A percentile compares a stretch with the other conserved stretches of the same genome.
Conservation (phyloP, 2,888 invertebrate genomes). For the Bellardia bayeri region DNA sequence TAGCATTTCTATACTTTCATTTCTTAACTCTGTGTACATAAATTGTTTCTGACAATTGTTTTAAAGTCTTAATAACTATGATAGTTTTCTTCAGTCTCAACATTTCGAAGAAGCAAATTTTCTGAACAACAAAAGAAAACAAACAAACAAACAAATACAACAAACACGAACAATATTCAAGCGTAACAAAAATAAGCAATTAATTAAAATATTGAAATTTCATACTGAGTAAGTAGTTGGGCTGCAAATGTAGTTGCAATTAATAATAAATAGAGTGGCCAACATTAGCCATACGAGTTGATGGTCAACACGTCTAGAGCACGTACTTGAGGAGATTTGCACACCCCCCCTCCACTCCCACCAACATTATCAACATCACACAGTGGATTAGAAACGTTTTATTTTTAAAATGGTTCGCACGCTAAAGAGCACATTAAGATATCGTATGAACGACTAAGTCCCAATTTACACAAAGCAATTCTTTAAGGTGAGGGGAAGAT, state of each 20-base stretch:
- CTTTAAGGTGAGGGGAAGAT: too few relatives aligned
- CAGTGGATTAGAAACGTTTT: too few relatives aligned
- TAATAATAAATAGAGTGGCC: conserved; percentile 29
- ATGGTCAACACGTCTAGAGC: conserved; percentile 59
- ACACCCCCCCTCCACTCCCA: too few relatives aligned
- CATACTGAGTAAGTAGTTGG: conserved; percentile 46
- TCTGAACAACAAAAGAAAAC: conserved; percentile 19
- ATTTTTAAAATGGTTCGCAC: too few relatives aligned
- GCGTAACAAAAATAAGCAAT: conserved; percentile 48
- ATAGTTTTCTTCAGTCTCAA: neutral
- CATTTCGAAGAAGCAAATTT: neutral
- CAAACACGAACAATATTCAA: conserved; percentile 21
- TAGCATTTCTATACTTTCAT: too few relatives aligned
- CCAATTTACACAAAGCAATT: too few relatives aligned
- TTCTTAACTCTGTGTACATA: neutral
- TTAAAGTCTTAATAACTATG: neutral
- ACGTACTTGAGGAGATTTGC: conserved; percentile 52
- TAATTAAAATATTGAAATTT: conserved; percentile 57
- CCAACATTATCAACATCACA: neutral
- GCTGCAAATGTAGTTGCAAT: conserved; percentile 48
- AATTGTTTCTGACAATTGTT: neutral
- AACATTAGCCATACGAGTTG: conserved; percentile 56
- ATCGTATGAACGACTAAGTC: too few relatives aligned
- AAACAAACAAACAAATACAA: conserved; percentile 44
- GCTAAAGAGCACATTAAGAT: too few relatives aligned